Evolutionary conservation across 2,888 invertebrate species (phyloP), one percentile per base, ranked within the genome.

Genomic region (Drosophila meridiana): DNA sequence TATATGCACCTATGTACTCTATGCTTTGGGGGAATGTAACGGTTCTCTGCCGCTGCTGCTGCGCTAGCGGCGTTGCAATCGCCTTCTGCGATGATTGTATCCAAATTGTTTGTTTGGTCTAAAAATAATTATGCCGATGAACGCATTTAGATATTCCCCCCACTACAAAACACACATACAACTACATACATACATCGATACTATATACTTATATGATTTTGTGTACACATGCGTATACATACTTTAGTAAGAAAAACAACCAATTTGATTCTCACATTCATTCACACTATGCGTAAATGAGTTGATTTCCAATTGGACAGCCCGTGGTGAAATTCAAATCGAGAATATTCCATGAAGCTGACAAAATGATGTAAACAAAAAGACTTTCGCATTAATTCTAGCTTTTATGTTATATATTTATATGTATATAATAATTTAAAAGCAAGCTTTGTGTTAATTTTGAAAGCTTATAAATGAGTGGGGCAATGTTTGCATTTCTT

Each of bases 81-180:
- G 52, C 66, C 73, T 60, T 47, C 13, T n/a, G 40, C 56, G 70
- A 83, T 80, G 73, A 74, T 83, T 87, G 80, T 86, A 83, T 77
- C 66, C 65, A 79, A 87, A 87, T 83, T 77, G 73, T 86, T 87
- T 87, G 87, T 89, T 89, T 89, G 87, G 78, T 70, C 90, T 83
- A 88, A 80, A 90, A 82, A 85, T 90, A 88, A 73, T 59, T 61
- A 48, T 73, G 69, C 73, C 84, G 88, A 89, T 84, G 87, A 88
- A 83, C 89, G 69, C 78, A 88, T 88, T 89, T 88, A 86, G 87
- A 88, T 76, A 72, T 77, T 68, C 63, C 65, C 64, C 69, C 57
- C 79, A 57, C 70, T 45, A 75, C 58, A 68, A 68, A 61, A 53
- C 57, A 63, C 56, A 68, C 55, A 63, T n/a, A 58, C 34, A 2